These are phyloP conservation scores for Dendrolimus kikuchii DNA, from an alignment of 1,140 invertebrate species.

Conservation along the genomic window DNA sequence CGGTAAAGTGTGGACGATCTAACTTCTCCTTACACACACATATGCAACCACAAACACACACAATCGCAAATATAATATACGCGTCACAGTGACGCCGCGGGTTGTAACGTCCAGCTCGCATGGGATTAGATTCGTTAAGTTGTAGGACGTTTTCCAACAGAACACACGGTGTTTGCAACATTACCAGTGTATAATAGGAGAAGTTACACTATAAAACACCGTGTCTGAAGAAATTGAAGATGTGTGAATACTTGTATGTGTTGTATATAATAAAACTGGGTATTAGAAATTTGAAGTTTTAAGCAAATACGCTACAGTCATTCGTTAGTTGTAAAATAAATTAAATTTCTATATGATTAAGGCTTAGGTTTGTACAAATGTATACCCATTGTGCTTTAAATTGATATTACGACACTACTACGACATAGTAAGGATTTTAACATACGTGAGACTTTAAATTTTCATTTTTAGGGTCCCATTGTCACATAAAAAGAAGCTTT, in stretches of 20 bases:
- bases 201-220: constrained; percentile 1
- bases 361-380: too few species aligned
- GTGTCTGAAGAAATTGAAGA: constrained; percentile 1
- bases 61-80: constrained; percentile 20
- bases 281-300: constrained; percentile 7
- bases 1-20: constrained; percentile 70
- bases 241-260: constrained; percentile 1
- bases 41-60: constrained; percentile 32
- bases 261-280: constrained; percentile 1
- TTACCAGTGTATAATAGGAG: too few species aligned
- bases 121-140: constrained; percentile 57
- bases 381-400: too few species aligned
- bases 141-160: constrained; percentile 21
- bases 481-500: too few species aligned
- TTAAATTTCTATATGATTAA: constrained; percentile 5
- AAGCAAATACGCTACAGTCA: constrained; percentile 1
- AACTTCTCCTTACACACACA: constrained; percentile 61
- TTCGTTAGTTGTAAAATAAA: constrained; percentile 2
- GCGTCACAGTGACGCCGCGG: constrained; percentile 29
- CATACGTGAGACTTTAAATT: too few species aligned
- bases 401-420: too few species aligned
- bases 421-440: too few species aligned
- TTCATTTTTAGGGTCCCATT: too few species aligned
- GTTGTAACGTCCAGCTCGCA: constrained; percentile 41
- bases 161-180: constrained; percentile 8